phyloP scores from a whole-genome alignment of 35 echinoderm and acorn worm genomes.

The Holothuria glaberrima region DNA sequence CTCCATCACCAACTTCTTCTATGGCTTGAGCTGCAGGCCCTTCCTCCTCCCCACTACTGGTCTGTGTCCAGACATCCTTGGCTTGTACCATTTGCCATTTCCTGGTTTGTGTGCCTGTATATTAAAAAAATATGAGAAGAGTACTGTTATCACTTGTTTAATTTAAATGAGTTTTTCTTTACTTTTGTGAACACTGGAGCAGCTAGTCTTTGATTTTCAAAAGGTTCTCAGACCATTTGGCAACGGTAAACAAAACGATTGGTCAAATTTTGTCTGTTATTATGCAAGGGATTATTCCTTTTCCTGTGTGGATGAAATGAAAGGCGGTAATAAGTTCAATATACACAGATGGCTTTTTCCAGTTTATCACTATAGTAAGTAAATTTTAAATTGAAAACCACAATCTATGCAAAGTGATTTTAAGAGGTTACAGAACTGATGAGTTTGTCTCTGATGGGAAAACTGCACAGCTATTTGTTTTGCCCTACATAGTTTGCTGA shows the following conservation, averaged over 20 bases:
- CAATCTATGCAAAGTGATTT: too few species aligned
- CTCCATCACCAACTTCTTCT: too few species aligned
- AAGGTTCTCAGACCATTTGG: neutral
- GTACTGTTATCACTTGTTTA: too few species aligned
- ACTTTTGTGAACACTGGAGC: neutral
- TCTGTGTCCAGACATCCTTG: constrained; percentile 10
- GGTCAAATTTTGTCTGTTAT: neutral
- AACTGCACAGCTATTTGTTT: neutral
- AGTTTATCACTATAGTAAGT: too few species aligned
- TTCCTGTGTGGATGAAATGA: too few species aligned
- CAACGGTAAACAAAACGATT: neutral
- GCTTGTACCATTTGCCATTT: neutral
- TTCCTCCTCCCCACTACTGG: neutral
- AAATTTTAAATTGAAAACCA: too few species aligned
- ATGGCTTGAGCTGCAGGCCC: neutral
- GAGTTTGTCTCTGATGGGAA: too few species aligned
- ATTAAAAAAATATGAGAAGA: neutral
- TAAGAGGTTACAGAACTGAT: too few species aligned
- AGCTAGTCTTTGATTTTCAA: neutral
- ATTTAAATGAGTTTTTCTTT: neutral
- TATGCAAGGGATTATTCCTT: too few species aligned
- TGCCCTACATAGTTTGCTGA: neutral
- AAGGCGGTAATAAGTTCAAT: too few species aligned
- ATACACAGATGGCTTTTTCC: too few species aligned
- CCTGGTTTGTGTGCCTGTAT: constrained; percentile 10